Base-by-base conservation (phyloP, 2,113 vertebrate species). In the Anarrhichthys ocellatus region DNA sequence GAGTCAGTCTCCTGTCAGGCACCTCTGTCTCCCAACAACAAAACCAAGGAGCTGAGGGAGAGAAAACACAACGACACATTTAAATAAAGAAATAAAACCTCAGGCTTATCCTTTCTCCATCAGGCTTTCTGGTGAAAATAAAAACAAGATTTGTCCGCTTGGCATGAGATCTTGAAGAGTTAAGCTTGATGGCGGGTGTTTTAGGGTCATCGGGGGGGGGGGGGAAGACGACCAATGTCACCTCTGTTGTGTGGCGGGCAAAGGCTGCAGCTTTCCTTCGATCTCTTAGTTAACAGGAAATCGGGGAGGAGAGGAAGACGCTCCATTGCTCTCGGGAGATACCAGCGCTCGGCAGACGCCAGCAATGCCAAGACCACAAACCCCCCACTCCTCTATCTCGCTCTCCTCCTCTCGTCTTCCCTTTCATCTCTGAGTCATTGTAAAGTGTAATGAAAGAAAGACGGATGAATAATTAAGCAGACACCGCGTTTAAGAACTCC, bases 391-490 rank as follows among this genome's bases (percentile, higher is more conserved):
- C 68, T 62, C 63, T 56, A 81, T 67, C 80, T 65, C 64, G 1
- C 82, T n/a, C 81, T 29, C 54, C 74, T 69, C 84, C 79, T 74
- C 92, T 88, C 89, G 66, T 91, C 88, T 93, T 90, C 44, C 81
- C 91, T 93, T 92, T 94, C 89, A 92, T 92, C 86, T 91, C 83
- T 78, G 89, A 93, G 82, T 92, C 92, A 94, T 89, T 91, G 81
- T 85, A 52, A 87, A 89, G 86, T 87, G 88, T 88, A 92, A 93
- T 90, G 89, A 92, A 93, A 93, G 89, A 92, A 91, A 86, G 81
- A 84, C 27, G 74, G 73, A 92, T 93, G 91, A 93, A 92, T 93
- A 93, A 94, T 93, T 93, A 89, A 93, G 85, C 72, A 89, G 82
- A 85, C 86, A 24, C 81, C 48, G 82, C 76, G 56, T 87, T 86